These are phyloP conservation scores for Ceratotherium simum DNA, from an alignment of 2,113 vertebrate species.

Conservation along the genomic window DNA sequence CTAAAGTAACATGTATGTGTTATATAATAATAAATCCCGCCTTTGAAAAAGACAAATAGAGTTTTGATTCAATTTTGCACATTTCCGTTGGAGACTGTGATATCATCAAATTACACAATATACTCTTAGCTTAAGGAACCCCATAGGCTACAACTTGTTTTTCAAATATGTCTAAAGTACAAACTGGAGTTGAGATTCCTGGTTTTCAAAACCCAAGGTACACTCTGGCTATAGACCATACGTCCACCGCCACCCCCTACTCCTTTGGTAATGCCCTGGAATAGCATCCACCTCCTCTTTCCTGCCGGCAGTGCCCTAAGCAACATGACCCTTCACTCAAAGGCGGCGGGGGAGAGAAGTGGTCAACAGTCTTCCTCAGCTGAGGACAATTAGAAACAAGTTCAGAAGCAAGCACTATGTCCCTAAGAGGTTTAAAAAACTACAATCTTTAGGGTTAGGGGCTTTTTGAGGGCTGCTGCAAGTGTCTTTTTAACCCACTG, in stretches of 20 bases:
- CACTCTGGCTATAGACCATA: background rate
- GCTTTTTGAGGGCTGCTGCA: background rate
- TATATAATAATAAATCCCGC: background rate
- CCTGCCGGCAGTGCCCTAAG: background rate
- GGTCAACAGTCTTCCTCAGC: background rate
- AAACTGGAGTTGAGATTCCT: background rate
- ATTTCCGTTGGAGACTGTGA: background rate
- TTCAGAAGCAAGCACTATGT: background rate
- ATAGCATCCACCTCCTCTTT: background rate
- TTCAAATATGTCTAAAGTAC: background rate
- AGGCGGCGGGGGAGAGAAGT: background rate
- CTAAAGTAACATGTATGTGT: background rate
- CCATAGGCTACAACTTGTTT: background rate
- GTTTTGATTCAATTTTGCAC: constrained; percentile 6
- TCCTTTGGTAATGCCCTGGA: background rate
- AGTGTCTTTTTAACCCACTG: background rate
- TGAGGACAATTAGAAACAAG: constrained; percentile 36
- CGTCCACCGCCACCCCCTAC: background rate
- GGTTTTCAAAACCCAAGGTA: constrained; percentile 40
- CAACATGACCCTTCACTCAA: background rate
- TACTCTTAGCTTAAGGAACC: background rate
- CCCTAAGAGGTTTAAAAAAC: background rate
- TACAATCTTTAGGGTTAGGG: background rate
- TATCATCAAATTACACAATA: constrained; percentile 9
- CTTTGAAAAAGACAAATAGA: constrained; percentile 21